Percentiles rank a stretch among this genome's conserved stretches.
Evolutionary conservation across 2,113 vertebrate species (phyloP).

Genomic region (Nothoprocta perdicaria): DNA sequence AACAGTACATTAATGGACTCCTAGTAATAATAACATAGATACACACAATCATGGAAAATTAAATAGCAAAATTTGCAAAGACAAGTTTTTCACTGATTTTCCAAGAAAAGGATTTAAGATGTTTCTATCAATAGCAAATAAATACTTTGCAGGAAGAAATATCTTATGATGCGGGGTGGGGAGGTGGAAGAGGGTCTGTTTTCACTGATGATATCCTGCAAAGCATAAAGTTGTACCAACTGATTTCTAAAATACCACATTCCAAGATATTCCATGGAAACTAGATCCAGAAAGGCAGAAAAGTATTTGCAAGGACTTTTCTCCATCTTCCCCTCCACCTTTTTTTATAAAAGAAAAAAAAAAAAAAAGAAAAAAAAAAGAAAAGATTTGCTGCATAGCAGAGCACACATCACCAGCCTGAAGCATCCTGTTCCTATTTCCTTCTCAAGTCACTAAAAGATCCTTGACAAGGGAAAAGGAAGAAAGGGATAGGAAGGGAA

Average conservation of each 20-base stretch:
- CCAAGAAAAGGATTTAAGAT: neutral
- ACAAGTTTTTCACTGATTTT: neutral
- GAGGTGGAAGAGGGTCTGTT: neutral
- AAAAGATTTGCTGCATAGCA: neutral
- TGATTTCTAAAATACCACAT: neutral
- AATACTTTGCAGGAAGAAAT: neutral
- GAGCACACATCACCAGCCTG: neutral
- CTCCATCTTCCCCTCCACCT: no score
- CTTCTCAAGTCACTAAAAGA: conserved; percentile 21
- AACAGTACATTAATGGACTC: neutral
- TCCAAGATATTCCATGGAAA: neutral
- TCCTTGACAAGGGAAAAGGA: conserved; percentile 51
- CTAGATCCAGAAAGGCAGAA: neutral
- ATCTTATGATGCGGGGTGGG: neutral
- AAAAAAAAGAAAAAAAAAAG: neutral
- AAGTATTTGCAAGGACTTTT: neutral
- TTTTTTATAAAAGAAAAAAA: no score
- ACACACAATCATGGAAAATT: neutral
- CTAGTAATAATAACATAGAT: neutral
- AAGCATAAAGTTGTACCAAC: neutral
- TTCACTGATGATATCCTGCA: neutral
- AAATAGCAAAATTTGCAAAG: neutral
- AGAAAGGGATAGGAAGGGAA: conserved; percentile 19
- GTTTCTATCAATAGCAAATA: neutral
- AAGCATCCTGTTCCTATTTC: conserved; percentile 45